A percentile compares a stretch with the other conserved stretches of the same genome.
phyloP scores from a whole-genome alignment of 2,113 vertebrate genomes.

The Clarias magur region DNA sequence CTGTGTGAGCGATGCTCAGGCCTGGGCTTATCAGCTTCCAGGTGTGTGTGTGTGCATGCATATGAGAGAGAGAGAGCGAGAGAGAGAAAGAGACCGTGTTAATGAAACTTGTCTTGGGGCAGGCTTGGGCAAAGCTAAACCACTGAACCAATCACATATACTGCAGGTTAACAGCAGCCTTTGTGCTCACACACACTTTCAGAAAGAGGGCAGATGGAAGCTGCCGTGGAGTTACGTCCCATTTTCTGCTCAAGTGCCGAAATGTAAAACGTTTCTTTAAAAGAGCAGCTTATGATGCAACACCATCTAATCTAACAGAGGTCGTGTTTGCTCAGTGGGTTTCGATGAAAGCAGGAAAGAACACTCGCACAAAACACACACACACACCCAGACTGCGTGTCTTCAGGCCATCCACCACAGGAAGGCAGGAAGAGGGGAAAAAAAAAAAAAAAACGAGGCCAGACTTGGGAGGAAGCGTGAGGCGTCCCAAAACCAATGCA shows the following conservation, averaged over 20 bases:
- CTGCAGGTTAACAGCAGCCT: constrained; percentile 16
- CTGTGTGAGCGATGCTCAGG: neutral
- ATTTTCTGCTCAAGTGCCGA: neutral
- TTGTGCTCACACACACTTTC: constrained; percentile 25
- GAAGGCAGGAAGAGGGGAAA: constrained; percentile 4
- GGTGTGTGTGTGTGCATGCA: neutral
- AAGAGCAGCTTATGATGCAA: neutral
- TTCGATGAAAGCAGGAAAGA: neutral
- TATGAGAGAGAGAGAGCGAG: neutral
- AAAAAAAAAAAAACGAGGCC: constrained; percentile 38
- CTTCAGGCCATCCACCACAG: neutral
- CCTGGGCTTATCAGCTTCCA: neutral
- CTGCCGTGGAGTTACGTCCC: neutral
- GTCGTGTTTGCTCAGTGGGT: neutral
- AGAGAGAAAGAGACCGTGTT: neutral
- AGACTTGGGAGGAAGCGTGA: constrained; percentile 61
- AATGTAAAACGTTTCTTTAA: neutral
- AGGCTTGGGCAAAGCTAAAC: constrained; percentile 40
- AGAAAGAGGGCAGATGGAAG: neutral
- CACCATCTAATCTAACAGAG: neutral
- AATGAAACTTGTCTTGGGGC: neutral
- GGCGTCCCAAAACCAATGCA: constrained; percentile 61
- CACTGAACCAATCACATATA: constrained; percentile 37
- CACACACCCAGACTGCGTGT: neutral
- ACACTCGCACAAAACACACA: neutral